Base-by-base conservation (phyloP, 2,797 vertebrate species). In the Babyrousa celebensis region DNA sequence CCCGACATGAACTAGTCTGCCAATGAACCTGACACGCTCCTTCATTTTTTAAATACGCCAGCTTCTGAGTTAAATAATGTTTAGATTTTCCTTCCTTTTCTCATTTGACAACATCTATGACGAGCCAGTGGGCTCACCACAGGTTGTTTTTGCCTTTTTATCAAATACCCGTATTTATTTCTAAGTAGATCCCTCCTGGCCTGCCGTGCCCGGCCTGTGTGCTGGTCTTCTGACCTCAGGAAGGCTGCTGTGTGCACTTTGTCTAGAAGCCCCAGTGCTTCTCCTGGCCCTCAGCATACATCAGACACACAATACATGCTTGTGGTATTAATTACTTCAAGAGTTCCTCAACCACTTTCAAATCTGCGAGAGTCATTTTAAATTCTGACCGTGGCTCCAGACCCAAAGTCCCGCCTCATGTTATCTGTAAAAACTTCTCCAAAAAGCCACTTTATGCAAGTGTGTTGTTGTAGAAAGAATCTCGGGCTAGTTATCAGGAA, bases 151-250 rank as follows among this genome's bases (percentile, higher is more conserved):
- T 10, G 23, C 27, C 18, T 62, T 54, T 67, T n/a, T 17, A 4
- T 6, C 9, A 54, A 20, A 4, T 18, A 2, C 2, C 5, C 0
- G 0, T 8, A 23, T 5, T 56, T 1, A n/a, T 48, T 56, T 4
- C 32, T 43, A 32, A 68, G 32, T 2, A 11, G 27, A 18, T 10
- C 1, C 16, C 18, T 36, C 1, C 60, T 36, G 56, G 23, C 68
- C 67, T 23, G 62, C n/a, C 16, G 25, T n/a, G 56, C 67, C 29
- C 7, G 40, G 65, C 21, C 16, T 12, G 0, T 1, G 8, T 0
- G 5, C 48, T 68, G 78, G 48, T 29, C n/a, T 54, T 23, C 40
- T 6, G 12, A 14, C 56, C 15, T 18, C 14, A 54, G 54, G 89
- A 52, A 58, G 56, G 23, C 25, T 2, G 10, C 56, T 60, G 48